These are phyloP conservation scores for Protomyctophum bolini DNA, from an alignment of 2,113 vertebrate species.

Conservation along the genomic window DNA sequence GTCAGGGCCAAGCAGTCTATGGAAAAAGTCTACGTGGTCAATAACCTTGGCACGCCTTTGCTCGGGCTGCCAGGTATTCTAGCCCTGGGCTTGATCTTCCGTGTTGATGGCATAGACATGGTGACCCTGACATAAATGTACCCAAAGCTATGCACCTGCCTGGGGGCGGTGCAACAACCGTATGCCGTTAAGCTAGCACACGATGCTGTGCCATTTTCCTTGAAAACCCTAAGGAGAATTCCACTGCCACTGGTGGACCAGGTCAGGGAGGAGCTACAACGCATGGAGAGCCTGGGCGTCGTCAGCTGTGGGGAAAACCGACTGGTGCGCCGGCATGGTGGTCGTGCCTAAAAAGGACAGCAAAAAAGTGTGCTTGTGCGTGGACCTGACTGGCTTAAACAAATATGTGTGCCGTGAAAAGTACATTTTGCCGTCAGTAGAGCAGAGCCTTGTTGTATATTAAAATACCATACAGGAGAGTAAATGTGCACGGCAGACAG, in stretches of 20 bases:
- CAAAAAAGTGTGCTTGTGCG: neutral
- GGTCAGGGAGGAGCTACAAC: slow-evolving; percentile 19
- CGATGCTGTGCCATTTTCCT: neutral
- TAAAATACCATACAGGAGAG: no score
- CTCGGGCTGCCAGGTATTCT: slow-evolving; percentile 13
- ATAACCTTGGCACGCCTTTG: slow-evolving; percentile 3
- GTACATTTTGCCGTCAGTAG: slow-evolving; percentile 24
- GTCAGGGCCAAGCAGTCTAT: neutral
- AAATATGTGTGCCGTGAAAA: slow-evolving; percentile 13
- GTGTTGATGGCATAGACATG: neutral
- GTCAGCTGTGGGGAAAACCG: slow-evolving; percentile 16
- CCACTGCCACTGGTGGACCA: slow-evolving; percentile 8
- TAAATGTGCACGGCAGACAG: no score
- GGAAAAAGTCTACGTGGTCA: slow-evolving; percentile 17
- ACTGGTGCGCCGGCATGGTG: slow-evolving; percentile 33
- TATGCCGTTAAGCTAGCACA: slow-evolving; percentile 22
- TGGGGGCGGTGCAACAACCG: slow-evolving; percentile 16
- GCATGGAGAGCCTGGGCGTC: slow-evolving; percentile 16
- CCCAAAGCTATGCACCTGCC: slow-evolving; percentile 8
- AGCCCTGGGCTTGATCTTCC: slow-evolving; percentile 4
- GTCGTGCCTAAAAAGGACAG: slow-evolving; percentile 20
- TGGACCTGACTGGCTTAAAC: slow-evolving; percentile 39
- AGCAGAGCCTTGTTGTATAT: slow-evolving; percentile 37
- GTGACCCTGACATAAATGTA: slow-evolving; percentile 1
- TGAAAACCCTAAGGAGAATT: slow-evolving; percentile 17